These are phyloP conservation scores for Daktulosphaira vitifoliae DNA, from an alignment of 1,140 invertebrate genomes.

Conservation along the genomic window DNA sequence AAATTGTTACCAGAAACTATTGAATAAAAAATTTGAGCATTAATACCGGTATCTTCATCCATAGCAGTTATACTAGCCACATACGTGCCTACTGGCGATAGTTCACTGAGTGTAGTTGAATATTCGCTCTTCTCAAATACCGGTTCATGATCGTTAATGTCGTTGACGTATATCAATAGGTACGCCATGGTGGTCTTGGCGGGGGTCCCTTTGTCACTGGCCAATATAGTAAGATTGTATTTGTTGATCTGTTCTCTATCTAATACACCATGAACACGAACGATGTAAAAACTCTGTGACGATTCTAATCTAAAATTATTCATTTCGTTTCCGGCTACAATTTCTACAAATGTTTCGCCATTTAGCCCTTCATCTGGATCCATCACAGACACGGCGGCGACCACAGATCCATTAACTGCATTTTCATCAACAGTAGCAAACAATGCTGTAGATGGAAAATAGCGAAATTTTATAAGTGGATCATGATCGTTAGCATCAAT, in stretches of 20 bases:
- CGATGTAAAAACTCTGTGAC: conserved; percentile 74
- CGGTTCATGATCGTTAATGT: conserved; percentile 90
- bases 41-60: conserved; percentile 82
- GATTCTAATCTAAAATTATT: conserved; percentile 80
- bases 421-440: conserved; percentile 91
- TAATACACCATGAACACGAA: conserved; percentile 81
- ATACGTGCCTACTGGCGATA: conserved; percentile 75
- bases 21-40: conserved; percentile 78
- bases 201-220: conserved; percentile 78
- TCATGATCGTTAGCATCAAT: conserved; percentile 84
- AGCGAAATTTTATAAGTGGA: conserved; percentile 81
- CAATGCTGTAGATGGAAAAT: conserved; percentile 70
- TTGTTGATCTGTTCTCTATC: conserved; percentile 85
- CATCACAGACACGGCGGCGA: conserved; percentile 84
- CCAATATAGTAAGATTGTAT: conserved; percentile 86
- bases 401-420: conserved; percentile 75
- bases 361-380: conserved; percentile 86
- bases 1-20: conserved; percentile 79
- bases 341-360: conserved; percentile 74
- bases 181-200: conserved; percentile 73
- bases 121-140: conserved; percentile 91
- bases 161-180: conserved; percentile 85
- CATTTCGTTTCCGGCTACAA: conserved; percentile 80
- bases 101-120: conserved; percentile 74
- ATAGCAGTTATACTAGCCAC: conserved; percentile 80